A percentile compares a stretch with the other conserved stretches of the same genome.
Conservation (phyloP, 2,113 vertebrate genomes). For the Tachysurus vachellii region DNA sequence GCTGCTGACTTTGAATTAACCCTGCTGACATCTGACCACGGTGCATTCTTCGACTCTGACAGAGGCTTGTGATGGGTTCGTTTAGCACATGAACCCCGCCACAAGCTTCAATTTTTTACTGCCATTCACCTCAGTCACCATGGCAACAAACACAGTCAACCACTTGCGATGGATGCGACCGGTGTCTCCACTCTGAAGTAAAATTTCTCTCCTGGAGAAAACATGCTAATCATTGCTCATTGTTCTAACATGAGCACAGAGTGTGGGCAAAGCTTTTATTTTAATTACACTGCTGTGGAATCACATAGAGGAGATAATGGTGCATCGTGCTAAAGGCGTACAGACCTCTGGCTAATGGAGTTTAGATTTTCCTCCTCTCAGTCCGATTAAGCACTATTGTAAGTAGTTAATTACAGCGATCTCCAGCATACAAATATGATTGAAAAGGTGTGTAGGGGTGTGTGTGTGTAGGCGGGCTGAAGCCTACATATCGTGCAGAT, state of each 20-base stretch:
- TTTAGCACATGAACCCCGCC: conserved; percentile 24
- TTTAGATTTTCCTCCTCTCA: conserved; percentile 38
- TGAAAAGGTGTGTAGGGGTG: conserved; percentile 41
- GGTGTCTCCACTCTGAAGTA: conserved; percentile 11
- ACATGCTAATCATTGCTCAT: conserved; percentile 48
- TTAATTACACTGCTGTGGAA: conserved; percentile 46
- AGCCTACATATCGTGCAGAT: conserved; percentile 30
- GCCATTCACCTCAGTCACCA: conserved; percentile 27
- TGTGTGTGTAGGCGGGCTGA: conserved; percentile 42
- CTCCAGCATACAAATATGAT: conserved; percentile 22
- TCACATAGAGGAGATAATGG: conserved; percentile 42
- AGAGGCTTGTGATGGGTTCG: conserved; percentile 20
- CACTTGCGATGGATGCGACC: background rate
- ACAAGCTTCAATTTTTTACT: conserved; percentile 34
- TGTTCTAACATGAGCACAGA: conserved; percentile 37
- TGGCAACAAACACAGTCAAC: conserved; percentile 23
- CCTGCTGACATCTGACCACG: conserved; percentile 12
- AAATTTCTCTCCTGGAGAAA: conserved; percentile 37
- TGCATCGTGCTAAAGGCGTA: conserved; percentile 32
- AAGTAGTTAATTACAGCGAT: conserved; percentile 43
- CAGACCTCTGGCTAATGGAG: conserved; percentile 32
- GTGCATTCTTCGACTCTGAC: conserved; percentile 19
- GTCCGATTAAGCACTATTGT: conserved; percentile 43
- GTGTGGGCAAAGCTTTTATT: conserved; percentile 51
- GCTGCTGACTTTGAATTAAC: conserved; percentile 41